Conservation (phyloP, 2,113 vertebrate species). For the Pelvicachromis taeniatus region DNA sequence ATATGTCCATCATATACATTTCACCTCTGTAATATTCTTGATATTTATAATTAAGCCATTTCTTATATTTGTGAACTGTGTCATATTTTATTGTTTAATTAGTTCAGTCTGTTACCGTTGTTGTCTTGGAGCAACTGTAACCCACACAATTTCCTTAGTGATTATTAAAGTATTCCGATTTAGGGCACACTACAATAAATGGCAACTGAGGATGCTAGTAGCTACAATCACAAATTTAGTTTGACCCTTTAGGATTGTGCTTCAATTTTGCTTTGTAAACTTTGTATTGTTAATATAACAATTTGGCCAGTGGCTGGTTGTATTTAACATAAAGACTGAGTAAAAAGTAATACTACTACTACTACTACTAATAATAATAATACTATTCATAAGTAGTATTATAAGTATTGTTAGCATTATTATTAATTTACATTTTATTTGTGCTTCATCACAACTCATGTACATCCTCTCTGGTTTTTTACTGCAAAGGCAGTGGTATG, state of each 20-base stretch:
- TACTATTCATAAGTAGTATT: no score
- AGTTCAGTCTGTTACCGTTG: accelerated
- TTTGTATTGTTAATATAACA: no score
- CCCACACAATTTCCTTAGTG: no score
- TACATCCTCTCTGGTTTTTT: neutral
- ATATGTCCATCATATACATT: no score
- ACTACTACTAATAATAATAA: no score
- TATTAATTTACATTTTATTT: no score
- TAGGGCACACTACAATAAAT: neutral
- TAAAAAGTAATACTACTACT: no score
- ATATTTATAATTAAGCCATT: neutral
- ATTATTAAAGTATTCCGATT: no score
- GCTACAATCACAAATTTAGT: neutral
- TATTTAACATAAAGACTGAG: no score
- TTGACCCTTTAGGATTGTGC: neutral
- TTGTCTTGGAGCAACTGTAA: neutral
- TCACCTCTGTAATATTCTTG: neutral
- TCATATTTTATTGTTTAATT: neutral
- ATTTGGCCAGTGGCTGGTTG: no score
- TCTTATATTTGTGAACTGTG: neutral
- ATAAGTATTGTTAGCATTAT: no score
- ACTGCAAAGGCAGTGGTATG: neutral
- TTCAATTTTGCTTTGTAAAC: neutral
- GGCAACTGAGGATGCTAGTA: neutral
- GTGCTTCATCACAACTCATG: neutral